phyloP scores from a whole-genome alignment of 2,797 vertebrate species.

The Harpagifer antarcticus region DNA sequence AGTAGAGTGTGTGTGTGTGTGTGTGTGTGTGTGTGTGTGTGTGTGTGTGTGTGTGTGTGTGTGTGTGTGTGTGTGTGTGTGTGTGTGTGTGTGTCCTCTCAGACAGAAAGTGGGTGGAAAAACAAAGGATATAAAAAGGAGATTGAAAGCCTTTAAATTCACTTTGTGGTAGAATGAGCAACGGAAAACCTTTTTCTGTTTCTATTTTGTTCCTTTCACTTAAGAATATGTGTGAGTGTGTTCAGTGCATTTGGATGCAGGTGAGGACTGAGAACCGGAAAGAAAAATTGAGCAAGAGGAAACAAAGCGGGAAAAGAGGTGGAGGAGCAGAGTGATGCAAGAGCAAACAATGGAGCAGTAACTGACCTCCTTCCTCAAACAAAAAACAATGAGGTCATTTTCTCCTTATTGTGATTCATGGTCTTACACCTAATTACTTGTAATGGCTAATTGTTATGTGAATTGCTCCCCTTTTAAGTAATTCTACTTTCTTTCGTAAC shows the following conservation, averaged over 20 bases:
- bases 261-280: not conserved
- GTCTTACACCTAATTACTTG: not conserved
- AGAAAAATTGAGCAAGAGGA: conserved; percentile 5
- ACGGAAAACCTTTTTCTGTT: not conserved
- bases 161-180: not conserved
- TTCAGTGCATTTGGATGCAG: conserved; percentile 13
- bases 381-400: conserved; percentile 53
- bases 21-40: not conserved
- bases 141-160: conserved; percentile 15
- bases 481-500: not conserved
- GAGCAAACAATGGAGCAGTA: conserved; percentile 47
- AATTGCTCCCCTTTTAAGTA: not conserved
- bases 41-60: not conserved
- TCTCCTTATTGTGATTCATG: not conserved
- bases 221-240: not conserved
- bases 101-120: conserved; percentile 8
- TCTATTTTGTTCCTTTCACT: not conserved
- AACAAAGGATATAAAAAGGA: conserved; percentile 28
- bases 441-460: not conserved
- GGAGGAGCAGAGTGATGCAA: conserved; percentile 69
- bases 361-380: conserved; percentile 16
- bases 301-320: conserved; percentile 2
- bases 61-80: not conserved
- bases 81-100: not conserved
- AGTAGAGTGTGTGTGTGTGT: not conserved